These are phyloP conservation scores for Drosophila anomelani DNA, from an alignment of 2,888 invertebrate genomes.

Conservation along the genomic window DNA sequence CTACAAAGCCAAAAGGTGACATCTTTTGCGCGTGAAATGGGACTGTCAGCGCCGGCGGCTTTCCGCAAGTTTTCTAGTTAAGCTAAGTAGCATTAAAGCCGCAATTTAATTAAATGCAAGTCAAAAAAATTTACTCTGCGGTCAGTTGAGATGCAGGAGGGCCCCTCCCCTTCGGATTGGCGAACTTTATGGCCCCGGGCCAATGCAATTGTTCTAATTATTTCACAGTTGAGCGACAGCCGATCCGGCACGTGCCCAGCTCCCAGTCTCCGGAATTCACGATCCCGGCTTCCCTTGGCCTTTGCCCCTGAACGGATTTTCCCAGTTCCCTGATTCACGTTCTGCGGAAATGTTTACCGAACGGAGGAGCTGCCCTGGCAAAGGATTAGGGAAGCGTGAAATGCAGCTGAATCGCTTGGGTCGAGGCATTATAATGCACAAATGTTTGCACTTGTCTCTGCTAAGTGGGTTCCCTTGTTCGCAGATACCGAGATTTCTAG, in stretches of 20 bases:
- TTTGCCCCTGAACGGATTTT: neutral
- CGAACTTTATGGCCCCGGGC: constrained; percentile 41
- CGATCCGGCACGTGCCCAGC: constrained; percentile 58
- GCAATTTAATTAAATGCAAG: constrained; percentile 72
- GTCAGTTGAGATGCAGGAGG: neutral
- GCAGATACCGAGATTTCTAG: constrained; percentile 5
- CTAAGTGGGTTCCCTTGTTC: constrained; percentile 44
- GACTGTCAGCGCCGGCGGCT: constrained; percentile 28
- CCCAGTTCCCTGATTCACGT: constrained; percentile 25
- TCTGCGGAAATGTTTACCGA: constrained; percentile 48
- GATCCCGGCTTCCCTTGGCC: constrained; percentile 16
- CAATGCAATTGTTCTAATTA: constrained; percentile 73
- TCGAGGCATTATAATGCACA: constrained; percentile 45
- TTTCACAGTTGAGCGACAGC: constrained; percentile 49
- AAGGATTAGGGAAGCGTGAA: constrained; percentile 51
- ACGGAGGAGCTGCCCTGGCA: constrained; percentile 21
- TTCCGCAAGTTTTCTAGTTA: constrained; percentile 70
- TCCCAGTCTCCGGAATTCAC: constrained; percentile 33
- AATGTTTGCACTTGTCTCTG: constrained; percentile 47
- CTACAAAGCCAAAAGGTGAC: neutral
- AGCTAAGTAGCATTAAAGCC: constrained; percentile 69
- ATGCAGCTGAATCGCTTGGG: constrained; percentile 36
- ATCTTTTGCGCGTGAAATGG: constrained; percentile 48
- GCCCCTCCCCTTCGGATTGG: neutral
- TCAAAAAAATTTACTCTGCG: constrained; percentile 43